Conservation (phyloP, 2,113 vertebrate species). For the Chlamydotis undulata region DNA sequence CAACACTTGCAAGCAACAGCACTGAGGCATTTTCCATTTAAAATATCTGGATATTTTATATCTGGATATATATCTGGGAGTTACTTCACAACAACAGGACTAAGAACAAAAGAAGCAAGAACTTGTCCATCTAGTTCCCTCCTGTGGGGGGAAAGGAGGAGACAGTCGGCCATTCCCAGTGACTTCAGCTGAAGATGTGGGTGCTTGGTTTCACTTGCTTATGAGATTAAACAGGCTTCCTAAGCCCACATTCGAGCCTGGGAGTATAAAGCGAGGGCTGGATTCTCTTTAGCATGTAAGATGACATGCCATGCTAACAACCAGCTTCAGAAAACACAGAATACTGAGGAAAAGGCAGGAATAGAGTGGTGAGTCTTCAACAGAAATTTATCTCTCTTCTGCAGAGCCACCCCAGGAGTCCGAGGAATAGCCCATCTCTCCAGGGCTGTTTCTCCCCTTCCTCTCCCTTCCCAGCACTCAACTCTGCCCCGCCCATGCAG, state of each 20-base stretch:
- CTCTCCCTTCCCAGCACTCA: background rate
- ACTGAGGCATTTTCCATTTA: background rate
- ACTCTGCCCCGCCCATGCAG: background rate
- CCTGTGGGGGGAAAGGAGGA: background rate
- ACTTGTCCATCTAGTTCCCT: background rate
- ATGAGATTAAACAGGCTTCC: background rate
- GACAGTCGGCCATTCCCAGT: background rate
- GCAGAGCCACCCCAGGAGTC: background rate
- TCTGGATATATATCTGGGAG: background rate
- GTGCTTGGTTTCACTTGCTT: background rate
- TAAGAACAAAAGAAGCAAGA: background rate
- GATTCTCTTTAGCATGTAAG: background rate
- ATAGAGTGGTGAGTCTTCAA: background rate
- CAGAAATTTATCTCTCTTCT: background rate
- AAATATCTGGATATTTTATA: background rate
- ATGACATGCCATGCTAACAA: background rate
- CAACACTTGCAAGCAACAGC: background rate
- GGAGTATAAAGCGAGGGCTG: background rate
- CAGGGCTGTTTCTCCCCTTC: background rate
- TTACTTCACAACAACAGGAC: background rate
- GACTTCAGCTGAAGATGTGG: background rate
- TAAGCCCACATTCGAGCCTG: background rate
- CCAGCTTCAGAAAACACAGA: background rate
- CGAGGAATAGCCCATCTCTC: background rate
- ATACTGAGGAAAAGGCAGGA: background rate